Evolutionary conservation across 2,888 invertebrate species (phyloP), one percentile per base, ranked within the genome.

Genomic region (Hirudinaria manillensis): DNA sequence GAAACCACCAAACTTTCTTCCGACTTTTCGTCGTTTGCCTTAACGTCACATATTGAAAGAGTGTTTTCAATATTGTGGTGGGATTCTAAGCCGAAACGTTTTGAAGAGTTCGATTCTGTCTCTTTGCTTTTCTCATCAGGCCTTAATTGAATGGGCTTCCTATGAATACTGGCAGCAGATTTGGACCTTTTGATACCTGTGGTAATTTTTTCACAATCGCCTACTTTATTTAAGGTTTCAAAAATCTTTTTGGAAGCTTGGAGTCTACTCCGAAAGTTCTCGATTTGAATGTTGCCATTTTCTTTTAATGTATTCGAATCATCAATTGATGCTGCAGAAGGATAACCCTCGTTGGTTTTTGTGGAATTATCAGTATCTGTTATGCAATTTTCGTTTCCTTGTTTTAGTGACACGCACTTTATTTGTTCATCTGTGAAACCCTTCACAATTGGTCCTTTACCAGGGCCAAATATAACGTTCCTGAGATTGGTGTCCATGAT

Each of bases 141-240:
- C 3, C 29, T 3, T 61, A 61, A 16, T 29, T 61, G 61, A 61
- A 27, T 24, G 0, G 24, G 61, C 19, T 27, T 61, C 24, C 24
- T 7, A 2, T 27, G 61, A 2, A 29, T 7, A 61, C 29, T 61
- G 24, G 29, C 61, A 27, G 61, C 61, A 61, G 61, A 61, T 61
- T 4, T 61, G 61, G 61, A 61, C 29, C 61, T 61, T 61, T 24
- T 61, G 7, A 61, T 6, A 10, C 61, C 10, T n/a, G 21, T 27
- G 6, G 10, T 45, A 16, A 16, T 45, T 16, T 7, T 1, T 61
- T 19, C 29, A 27, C 1, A 21, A 7, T n/a, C 61, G 10, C n/a
- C 61, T 27, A 61, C 29, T 61, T 61, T 61, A 61, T 61, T 61
- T 61, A n/a, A 7, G 7, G 21, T 10, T 61, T 61, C 61, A 61